A percentile compares a stretch with the other conserved stretches of the same genome.
Conservation (phyloP, 2,797 vertebrate genomes). For the Acanthis flammea region DNA sequence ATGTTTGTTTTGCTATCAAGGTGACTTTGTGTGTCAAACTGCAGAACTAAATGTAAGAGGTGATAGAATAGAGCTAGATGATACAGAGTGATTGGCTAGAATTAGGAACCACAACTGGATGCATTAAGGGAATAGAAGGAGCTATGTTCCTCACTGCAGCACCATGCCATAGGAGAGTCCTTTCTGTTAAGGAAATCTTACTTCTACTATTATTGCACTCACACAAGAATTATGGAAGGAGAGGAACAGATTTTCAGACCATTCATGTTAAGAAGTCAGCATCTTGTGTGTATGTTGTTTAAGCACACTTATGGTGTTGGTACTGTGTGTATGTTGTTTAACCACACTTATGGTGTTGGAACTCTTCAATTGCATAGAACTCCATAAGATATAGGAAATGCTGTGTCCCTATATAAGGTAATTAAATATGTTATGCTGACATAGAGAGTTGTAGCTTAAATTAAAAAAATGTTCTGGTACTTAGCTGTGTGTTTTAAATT, state of each 20-base stretch:
- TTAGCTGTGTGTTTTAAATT: not conserved
- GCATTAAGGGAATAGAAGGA: not conserved
- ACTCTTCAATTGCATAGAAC: not conserved
- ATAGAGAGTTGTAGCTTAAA: not conserved
- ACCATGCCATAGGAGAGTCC: not conserved
- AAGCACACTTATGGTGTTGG: not conserved
- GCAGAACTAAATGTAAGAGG: not conserved
- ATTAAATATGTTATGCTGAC: not conserved
- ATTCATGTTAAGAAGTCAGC: not conserved
- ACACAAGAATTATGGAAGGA: not conserved
- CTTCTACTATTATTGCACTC: not conserved
- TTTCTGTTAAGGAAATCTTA: not conserved
- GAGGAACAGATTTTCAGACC: not conserved
- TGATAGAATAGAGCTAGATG: not conserved
- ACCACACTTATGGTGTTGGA: not conserved
- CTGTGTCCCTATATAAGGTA: not conserved
- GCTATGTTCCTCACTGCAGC: not conserved
- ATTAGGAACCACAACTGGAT: not conserved
- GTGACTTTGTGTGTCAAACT: not conserved
- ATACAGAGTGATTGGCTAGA: not conserved
- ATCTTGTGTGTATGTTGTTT: not conserved
- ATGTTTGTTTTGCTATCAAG: not conserved
- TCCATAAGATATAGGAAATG: not conserved
- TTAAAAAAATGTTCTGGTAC: not conserved
- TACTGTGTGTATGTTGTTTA: not conserved